A percentile compares a stretch with the other conserved stretches of the same genome.
Evolutionary conservation across 2,113 vertebrate species (phyloP).

Genomic region (Notiomystis cincta): DNA sequence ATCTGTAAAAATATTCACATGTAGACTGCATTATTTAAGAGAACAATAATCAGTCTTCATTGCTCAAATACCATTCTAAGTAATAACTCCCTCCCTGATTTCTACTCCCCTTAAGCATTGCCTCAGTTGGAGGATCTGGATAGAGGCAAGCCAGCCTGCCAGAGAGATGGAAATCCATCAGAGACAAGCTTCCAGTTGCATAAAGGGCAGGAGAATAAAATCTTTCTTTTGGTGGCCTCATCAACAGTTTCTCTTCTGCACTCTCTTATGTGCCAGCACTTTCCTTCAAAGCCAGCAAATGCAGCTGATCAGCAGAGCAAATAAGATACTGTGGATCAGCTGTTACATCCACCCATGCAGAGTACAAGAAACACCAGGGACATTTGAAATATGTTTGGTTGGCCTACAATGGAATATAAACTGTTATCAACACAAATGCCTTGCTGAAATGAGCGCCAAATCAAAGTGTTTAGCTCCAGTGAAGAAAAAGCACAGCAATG

Average conservation of each 20-base stretch:
- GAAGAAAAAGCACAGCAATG: fast-evolving
- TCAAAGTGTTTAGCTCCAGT: not conserved
- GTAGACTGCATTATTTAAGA: not conserved
- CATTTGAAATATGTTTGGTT: not conserved
- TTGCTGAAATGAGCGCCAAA: not conserved
- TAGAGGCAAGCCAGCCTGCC: not conserved
- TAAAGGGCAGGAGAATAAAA: not conserved
- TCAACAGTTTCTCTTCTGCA: not conserved
- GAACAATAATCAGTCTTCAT: not conserved
- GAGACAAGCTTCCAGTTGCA: not conserved
- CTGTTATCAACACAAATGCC: not conserved
- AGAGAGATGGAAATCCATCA: not conserved
- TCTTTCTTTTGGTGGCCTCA: not conserved
- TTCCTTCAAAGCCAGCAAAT: not conserved
- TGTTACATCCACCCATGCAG: not conserved
- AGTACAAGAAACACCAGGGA: not conserved
- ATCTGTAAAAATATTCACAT: not conserved
- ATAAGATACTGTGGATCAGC: not conserved
- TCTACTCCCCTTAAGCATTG: not conserved
- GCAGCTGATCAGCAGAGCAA: not conserved
- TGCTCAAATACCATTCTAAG: not conserved
- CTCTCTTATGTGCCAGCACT: not conserved
- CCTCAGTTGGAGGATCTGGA: not conserved
- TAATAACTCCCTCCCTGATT: not conserved
- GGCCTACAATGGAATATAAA: not conserved